Percentiles rank a stretch among this genome's conserved stretches.
These are phyloP conservation scores for Bothrops jararaca DNA, from an alignment of 2,113 vertebrate species.

Conservation along the genomic window DNA sequence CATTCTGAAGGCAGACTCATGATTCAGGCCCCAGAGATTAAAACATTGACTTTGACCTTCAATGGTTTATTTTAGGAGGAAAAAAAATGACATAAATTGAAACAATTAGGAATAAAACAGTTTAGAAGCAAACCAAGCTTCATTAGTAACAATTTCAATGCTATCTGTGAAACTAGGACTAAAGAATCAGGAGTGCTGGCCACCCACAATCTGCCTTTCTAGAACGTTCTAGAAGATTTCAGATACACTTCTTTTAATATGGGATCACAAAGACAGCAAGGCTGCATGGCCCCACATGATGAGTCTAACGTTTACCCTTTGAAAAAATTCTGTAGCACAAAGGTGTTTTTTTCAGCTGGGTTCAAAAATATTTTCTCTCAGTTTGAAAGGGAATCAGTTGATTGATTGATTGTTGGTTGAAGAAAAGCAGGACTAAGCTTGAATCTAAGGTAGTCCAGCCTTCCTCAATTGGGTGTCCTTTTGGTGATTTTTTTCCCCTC, in stretches of 20 bases:
- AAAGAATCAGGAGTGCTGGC: neutral
- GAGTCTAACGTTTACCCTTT: neutral
- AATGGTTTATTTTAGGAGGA: slow-evolving; percentile 5
- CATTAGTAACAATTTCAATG: neutral
- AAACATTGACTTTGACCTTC: slow-evolving; percentile 1
- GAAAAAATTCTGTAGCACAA: neutral
- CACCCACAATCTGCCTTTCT: neutral
- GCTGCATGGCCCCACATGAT: neutral
- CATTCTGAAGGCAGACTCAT: neutral
- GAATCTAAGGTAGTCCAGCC: neutral
- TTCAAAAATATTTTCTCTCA: neutral
- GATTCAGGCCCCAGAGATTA: neutral
- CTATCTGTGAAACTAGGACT: neutral
- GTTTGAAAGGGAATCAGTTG: neutral
- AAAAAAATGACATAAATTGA: neutral
- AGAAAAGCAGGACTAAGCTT: neutral
- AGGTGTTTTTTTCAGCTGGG: neutral
- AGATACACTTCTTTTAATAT: no score
- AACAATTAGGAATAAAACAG: neutral
- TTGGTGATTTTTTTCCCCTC: neutral
- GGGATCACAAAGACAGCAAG: neutral
- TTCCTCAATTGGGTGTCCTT: neutral
- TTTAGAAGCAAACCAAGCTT: neutral
- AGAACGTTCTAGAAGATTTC: neutral
- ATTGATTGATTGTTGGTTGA: neutral